Evolutionary conservation across 2,888 invertebrate species (phyloP), one percentile per base, ranked within the genome.

Genomic region (Clusia tigrina): DNA sequence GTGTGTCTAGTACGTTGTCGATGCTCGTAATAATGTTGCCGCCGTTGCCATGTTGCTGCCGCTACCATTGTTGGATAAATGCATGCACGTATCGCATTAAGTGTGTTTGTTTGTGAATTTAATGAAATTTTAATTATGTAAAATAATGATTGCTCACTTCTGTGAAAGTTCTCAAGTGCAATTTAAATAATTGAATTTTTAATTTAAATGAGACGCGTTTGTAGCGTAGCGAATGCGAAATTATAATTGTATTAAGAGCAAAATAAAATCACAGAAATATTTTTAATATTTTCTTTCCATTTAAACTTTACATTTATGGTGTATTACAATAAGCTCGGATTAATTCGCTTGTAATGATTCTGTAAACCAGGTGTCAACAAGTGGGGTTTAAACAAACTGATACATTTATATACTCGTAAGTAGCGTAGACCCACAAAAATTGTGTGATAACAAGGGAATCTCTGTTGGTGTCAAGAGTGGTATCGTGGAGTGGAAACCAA

Each of bases 111-210:
- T 73, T 73, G 71, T 73, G 72, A 73, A 74, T 73, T 74, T 73
- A 74, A 3, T 73, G 71, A 73, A 71, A 74, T 69, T 65, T 68
- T 74, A 74, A 73, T 73, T 73, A 74, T 74, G 74, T 75, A 73
- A 73, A 74, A 73, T 48, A 48, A 73, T 73, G 71, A 73, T 73
- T 71, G 73, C 71, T 62, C 73, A 69, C 70, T 71, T 71, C 68
- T 73, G 73, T 68, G 48, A 3, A 48, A 48, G 20, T 22, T 48
- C 20, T 48, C 48, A 48, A 48, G 48, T 48, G 48, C 22, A 48
- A 48, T 48, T 48, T 48, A 48, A 48, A 48, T 48, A 48, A 48
- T 48, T 48, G 42, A 15, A 42, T 42, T 42, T 42, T 42, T 42
- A 5, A 15, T 42, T 42, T 12, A 32, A 12, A 32, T 32, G 32